Evolutionary conservation across 2,113 vertebrate genomes (phyloP), one percentile per base, ranked within the genome.

Genomic region (Pangasianodon hypophthalmus): DNA sequence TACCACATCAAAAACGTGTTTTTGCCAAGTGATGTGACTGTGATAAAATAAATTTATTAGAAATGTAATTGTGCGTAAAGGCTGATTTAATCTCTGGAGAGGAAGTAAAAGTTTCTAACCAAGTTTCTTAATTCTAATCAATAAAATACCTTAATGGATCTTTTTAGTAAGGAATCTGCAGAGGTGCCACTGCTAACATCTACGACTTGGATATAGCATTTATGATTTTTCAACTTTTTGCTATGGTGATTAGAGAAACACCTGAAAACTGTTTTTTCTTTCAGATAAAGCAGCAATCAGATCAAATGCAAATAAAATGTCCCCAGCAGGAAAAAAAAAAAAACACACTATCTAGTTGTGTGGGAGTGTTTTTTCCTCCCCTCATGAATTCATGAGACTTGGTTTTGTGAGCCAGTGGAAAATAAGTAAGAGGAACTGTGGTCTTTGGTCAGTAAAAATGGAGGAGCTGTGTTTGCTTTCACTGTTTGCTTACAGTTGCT

Each of bases 1-100:
- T 11, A 60, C 9, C 26, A 82, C 80, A 19, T 80, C 48, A 14
- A 37, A 56, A 3, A 3, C 24, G 13, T n/a, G 52, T 29, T 50
- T 79, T 79, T 29, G 46, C 4, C 44, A 48, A 29, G 13, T n/a
- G n/a, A 83, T 82, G n/a, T 32, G 7, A 82, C n/a, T 21, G 71
- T 41, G 8, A 9, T 56, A 41, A 60, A 84, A 46, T 84, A 62
- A 60, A 84, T 62, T 26, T 84, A 44, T 84, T 84, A 84, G 21
- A 84, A 62, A 41, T 60, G 82, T 60, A 26, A 5, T 18, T 8
- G 1, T 60, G n/a, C 1, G 21, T 13, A 41, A 41, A 26, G 82
- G 11, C 16, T 82, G 9, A 18, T 10, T 81, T 32, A 44, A 2
- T 84, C 6, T 56, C n/a, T 84, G n/a, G 32, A 73, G 37, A 41